These are phyloP conservation scores for Heliconius erato DNA, from an alignment of 2,888 invertebrate species.

Conservation along the genomic window DNA sequence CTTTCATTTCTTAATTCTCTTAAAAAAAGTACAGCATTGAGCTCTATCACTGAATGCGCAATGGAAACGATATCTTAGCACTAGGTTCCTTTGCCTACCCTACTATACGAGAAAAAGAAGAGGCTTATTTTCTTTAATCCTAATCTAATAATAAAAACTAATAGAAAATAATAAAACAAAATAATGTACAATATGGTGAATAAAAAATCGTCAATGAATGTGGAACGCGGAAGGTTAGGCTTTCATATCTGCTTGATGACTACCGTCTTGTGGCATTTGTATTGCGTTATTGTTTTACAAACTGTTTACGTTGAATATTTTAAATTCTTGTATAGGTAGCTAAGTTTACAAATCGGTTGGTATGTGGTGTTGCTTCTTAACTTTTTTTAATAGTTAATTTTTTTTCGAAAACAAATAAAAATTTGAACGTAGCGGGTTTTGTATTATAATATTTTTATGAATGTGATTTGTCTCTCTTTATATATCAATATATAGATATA, in stretches of 20 bases:
- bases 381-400: not conserved
- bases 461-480: no score
- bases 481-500: no score
- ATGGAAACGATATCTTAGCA: no score
- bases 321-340: not conserved
- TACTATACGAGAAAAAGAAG: no score
- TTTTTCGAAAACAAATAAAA: not conserved
- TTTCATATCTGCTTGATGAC: slow-evolving; percentile 26
- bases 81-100: no score
- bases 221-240: slow-evolving; percentile 36
- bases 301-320: not conserved
- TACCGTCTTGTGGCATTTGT: slow-evolving; percentile 27
- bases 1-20: no score
- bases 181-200: not conserved
- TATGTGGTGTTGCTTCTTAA: no score
- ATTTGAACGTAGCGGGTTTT: not conserved
- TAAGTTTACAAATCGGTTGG: not conserved
- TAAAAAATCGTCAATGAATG: slow-evolving; percentile 18
- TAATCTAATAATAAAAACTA: no score
- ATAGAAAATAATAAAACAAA: not conserved
- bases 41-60: no score
- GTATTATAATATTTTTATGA: no score
- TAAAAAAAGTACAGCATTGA: no score
- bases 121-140: no score
- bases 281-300: slow-evolving; percentile 26